Percentiles rank a stretch among this genome's conserved stretches.
These are phyloP conservation scores for Sminthurides aquaticus DNA, from an alignment of 2,888 invertebrate genomes.

Conservation along the genomic window DNA sequence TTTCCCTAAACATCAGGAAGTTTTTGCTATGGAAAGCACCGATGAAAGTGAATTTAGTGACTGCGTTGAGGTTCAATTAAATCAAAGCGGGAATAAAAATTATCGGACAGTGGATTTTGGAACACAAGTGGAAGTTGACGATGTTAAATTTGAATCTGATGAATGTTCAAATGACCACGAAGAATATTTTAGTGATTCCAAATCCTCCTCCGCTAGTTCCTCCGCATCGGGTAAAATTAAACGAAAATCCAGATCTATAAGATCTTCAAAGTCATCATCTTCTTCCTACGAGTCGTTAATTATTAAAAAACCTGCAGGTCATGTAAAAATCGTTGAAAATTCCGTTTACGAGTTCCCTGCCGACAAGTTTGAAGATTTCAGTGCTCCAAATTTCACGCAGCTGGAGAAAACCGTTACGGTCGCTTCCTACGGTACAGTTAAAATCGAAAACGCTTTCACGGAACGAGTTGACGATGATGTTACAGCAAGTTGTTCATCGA, in stretches of 20 bases:
- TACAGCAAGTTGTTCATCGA: not conserved
- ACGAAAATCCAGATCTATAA: not conserved
- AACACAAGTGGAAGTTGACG: constrained; percentile 5
- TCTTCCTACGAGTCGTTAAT: constrained; percentile 35
- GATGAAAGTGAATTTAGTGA: constrained; percentile 22
- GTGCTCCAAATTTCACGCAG: not conserved
- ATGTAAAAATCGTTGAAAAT: constrained; percentile 28
- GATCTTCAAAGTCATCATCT: constrained; percentile 8
- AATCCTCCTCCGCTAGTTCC: not conserved
- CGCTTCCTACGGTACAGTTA: constrained; percentile 5
- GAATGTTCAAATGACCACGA: not conserved
- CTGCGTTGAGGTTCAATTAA: constrained; percentile 14
- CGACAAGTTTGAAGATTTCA: constrained; percentile 6
- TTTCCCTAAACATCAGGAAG: not conserved
- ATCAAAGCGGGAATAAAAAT: constrained; percentile 18
- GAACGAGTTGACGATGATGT: not conserved
- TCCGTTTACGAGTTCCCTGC: constrained; percentile 14
- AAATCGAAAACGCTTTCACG: not conserved
- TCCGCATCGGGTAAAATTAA: not conserved
- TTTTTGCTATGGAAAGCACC: constrained; percentile 9
- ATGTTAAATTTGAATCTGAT: constrained; percentile 2
- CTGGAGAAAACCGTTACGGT: constrained; percentile 17
- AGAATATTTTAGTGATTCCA: constrained; percentile 7
- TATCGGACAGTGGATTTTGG: constrained; percentile 16
- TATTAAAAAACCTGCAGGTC: constrained; percentile 18